Conservation (phyloP, 2,888 invertebrate genomes). For the Watsonalla cultraria region DNA sequence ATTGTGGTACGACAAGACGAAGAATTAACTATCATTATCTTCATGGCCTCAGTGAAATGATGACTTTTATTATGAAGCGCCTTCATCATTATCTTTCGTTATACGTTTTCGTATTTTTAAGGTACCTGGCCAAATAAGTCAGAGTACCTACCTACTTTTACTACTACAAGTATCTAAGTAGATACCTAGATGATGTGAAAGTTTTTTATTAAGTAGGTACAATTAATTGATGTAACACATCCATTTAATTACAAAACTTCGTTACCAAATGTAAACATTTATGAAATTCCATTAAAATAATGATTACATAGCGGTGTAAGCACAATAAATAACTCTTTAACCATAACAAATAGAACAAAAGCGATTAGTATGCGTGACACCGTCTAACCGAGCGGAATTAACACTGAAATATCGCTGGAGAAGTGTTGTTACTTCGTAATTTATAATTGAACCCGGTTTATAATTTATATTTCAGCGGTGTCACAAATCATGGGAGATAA, state of each 20-base stretch:
- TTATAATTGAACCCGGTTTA: constrained; percentile 42
- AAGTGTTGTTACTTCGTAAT: constrained; percentile 32
- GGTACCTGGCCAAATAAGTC: too few species aligned
- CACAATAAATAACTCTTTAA: neutral
- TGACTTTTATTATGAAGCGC: too few species aligned
- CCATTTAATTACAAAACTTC: neutral
- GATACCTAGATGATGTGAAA: too few species aligned
- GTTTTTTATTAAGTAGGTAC: too few species aligned
- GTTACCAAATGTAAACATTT: neutral
- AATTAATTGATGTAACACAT: too few species aligned
- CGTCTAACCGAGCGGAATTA: constrained; percentile 9
- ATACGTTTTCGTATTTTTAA: too few species aligned
- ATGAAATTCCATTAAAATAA: neutral
- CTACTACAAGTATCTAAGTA: too few species aligned
- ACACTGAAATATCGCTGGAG: constrained; percentile 25
- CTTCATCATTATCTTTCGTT: too few species aligned
- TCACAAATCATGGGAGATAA: constrained; percentile 69
- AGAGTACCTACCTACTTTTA: too few species aligned
- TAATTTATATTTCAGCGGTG: constrained; percentile 58
- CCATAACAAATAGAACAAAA: neutral
- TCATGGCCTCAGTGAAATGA: too few species aligned
- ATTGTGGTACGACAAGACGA: too few species aligned
- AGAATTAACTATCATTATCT: too few species aligned
- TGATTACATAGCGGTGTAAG: neutral
- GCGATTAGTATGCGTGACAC: constrained; percentile 1